phyloP scores from a whole-genome alignment of 2,113 vertebrate species.

The Mus pahari region DNA sequence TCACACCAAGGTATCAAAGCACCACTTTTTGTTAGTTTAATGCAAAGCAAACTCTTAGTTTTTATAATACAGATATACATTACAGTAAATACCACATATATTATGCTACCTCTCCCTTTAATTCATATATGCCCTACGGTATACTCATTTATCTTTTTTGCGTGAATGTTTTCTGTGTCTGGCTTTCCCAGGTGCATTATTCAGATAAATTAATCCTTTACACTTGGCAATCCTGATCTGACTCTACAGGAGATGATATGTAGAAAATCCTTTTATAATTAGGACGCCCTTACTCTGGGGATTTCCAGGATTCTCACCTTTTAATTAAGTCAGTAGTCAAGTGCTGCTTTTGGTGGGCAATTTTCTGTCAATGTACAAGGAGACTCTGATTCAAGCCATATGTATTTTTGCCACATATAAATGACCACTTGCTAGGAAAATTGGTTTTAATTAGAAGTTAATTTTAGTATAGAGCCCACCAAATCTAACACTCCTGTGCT shows the following conservation, averaged over 20 bases:
- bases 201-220: not conserved
- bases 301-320: constrained; percentile 26
- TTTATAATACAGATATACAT: not conserved
- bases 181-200: not conserved
- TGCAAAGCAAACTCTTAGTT: not conserved
- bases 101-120: not conserved
- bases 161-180: not conserved
- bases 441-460: not conserved
- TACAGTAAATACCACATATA: not conserved
- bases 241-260: not conserved
- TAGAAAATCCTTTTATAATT: not conserved
- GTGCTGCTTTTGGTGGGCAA: not conserved
- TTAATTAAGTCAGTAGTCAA: constrained; percentile 20
- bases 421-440: not conserved
- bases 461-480: not conserved
- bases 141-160: not conserved
- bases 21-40: not conserved
- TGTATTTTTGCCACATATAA: not conserved
- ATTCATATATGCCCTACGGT: not conserved
- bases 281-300: not conserved
- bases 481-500: not conserved
- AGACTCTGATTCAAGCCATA: not conserved
- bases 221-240: not conserved
- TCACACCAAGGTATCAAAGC: not conserved
- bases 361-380: not conserved